Evolutionary conservation across 2,888 invertebrate genomes (phyloP), one percentile per base, ranked within the genome.

Genomic region (Rhodophaea formosa): DNA sequence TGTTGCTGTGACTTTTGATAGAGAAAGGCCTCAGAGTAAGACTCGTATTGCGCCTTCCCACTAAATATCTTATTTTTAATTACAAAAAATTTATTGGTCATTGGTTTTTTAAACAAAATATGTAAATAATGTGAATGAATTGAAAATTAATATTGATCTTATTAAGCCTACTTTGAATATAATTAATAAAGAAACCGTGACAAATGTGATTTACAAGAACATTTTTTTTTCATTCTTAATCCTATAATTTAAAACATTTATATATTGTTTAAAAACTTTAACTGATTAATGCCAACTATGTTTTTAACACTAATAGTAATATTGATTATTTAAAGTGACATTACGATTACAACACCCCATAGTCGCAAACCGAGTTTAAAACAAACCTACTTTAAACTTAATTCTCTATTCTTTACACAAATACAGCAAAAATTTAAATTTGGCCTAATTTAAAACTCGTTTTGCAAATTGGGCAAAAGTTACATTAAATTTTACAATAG

Each of bases 11-110:
- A 56, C 58, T 60, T 58, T 63, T 59, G 61, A 59, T 51, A 75
- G 71, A 60, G 70, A 59, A 62, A 58, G 57, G 69, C 70, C 71
- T 60, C 77, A 35, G 56, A 62, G 66, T 65, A 65, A 62, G 55
- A 47, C 14, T 52, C 14, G 68, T 71, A 71, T 53, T 60, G 64
- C 68, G 10, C 69, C 71, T 59, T 62, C 79, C 72, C 64, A 60
- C 57, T 60, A 62, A 66, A 68, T 63, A 70, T 77, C 75, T 72
- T 77, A 76, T 72, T 74, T 78, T 83, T 80, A 82, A 81, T 83
- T 80, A 80, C 85, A 84, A 77, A 84, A 84, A 74, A 81, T 80
- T 68, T 69, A 23, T 88, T 87, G 87, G 85, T 86, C 85, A 65
- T 74, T 75, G 74, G 67, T 70, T 65, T 66, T 71, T 71, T 65